phyloP scores from a whole-genome alignment of 2,888 invertebrate genomes.

The Drosophila flavopinicola region DNA sequence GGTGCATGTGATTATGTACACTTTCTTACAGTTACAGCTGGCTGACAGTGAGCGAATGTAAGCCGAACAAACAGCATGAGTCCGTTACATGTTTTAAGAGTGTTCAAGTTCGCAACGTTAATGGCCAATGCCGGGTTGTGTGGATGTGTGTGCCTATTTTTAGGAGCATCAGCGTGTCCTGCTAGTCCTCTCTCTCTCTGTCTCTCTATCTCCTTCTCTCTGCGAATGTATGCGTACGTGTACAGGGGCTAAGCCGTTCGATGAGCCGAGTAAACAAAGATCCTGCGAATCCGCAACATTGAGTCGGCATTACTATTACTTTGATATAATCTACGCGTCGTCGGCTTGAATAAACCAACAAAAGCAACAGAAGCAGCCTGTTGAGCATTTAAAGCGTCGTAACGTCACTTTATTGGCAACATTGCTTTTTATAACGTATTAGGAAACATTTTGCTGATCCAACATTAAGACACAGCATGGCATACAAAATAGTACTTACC shows the following conservation, averaged over 20 bases:
- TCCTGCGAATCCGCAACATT: conserved; percentile 51
- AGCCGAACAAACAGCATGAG: background rate
- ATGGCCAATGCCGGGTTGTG: conserved; percentile 4
- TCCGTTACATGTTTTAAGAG: background rate
- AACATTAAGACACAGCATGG: background rate
- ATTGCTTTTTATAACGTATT: conserved; percentile 61
- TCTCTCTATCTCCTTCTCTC: background rate
- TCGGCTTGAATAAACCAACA: conserved; percentile 35
- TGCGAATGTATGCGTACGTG: background rate
- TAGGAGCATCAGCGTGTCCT: conserved; percentile 5
- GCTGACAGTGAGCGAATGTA: background rate
- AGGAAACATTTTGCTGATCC: conserved; percentile 22
- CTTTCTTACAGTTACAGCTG: background rate
- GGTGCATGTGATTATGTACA: conserved; percentile 20
- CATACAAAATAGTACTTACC: too few species aligned
- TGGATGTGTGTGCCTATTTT: conserved; percentile 19
- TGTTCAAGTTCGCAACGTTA: background rate
- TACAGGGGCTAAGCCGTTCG: conserved; percentile 53
- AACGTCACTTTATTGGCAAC: conserved; percentile 38
- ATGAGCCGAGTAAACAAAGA: conserved; percentile 51
- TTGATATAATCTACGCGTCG: conserved; percentile 58
- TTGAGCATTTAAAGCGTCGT: conserved; percentile 39
- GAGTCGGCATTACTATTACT: conserved; percentile 55
- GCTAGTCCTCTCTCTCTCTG: background rate
- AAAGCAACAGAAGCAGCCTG: conserved; percentile 26